Evolutionary conservation across 2,797 vertebrate species (phyloP).

Genomic region (Brachyrhaphis roseni): DNA sequence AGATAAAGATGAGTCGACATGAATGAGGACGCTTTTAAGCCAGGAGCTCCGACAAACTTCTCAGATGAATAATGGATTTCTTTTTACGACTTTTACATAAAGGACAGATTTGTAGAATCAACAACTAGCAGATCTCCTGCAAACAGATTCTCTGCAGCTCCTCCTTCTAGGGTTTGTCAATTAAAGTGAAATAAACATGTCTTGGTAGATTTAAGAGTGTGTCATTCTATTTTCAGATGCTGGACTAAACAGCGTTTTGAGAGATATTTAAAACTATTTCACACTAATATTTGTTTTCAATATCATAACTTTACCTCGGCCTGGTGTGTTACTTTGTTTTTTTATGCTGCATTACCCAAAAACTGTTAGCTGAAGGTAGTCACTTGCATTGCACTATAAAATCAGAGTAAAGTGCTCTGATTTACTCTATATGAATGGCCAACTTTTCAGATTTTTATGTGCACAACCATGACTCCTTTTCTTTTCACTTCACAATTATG

Average conservation of each 20-base stretch:
- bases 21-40: background rate
- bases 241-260: background rate
- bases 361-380: background rate
- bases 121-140: background rate
- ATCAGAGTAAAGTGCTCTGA: background rate
- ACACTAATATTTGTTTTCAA: no score
- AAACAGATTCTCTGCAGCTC: background rate
- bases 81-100: background rate
- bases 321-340: background rate
- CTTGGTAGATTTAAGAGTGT: background rate
- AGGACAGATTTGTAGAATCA: background rate
- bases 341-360: background rate
- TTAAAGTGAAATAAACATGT: background rate
- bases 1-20: background rate
- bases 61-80: background rate
- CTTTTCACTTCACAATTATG: conserved; percentile 1
- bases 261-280: background rate
- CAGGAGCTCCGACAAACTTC: background rate
- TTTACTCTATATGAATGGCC: background rate
- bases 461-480: background rate
- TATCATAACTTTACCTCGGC: background rate
- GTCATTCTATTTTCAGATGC: background rate
- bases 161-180: background rate
- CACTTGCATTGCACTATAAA: background rate
- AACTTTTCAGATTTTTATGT: background rate